These are phyloP conservation scores for Gavia stellata DNA, from an alignment of 2,113 vertebrate species.

Conservation along the genomic window DNA sequence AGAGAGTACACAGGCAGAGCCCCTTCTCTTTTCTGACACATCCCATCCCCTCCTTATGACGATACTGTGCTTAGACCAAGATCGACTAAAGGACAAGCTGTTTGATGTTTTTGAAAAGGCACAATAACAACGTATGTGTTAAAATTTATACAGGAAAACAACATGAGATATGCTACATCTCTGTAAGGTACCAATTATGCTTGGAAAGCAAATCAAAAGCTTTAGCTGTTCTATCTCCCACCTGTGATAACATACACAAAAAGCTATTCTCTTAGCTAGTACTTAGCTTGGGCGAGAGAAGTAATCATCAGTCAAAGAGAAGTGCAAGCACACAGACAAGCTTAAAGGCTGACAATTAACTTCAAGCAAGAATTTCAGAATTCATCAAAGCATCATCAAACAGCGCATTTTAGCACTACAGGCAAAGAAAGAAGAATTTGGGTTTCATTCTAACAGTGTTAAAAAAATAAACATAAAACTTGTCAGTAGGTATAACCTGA, in stretches of 20 bases:
- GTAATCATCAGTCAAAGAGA: background rate
- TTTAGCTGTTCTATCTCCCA: background rate
- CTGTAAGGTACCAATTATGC: slow-evolving; percentile 3
- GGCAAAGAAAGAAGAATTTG: background rate
- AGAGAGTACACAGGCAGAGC: background rate
- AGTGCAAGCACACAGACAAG: background rate
- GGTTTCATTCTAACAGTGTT: background rate
- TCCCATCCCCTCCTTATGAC: background rate
- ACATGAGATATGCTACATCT: background rate
- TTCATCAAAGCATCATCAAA: background rate
- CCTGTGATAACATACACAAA: background rate
- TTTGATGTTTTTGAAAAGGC: background rate
- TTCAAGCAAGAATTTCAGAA: background rate
- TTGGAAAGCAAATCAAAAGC: background rate
- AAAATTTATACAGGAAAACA: background rate
- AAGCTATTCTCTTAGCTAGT: background rate
- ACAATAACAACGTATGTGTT: background rate
- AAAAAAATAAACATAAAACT: background rate
- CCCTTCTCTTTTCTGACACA: background rate
- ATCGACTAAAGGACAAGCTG: background rate
- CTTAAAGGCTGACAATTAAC: background rate
- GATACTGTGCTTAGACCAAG: background rate
- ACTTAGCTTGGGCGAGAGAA: background rate
- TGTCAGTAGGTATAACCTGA: background rate
- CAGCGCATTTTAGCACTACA: background rate